Base-by-base conservation (phyloP, 1,140 invertebrate genomes). In the Doryteuthis pealeii region DNA sequence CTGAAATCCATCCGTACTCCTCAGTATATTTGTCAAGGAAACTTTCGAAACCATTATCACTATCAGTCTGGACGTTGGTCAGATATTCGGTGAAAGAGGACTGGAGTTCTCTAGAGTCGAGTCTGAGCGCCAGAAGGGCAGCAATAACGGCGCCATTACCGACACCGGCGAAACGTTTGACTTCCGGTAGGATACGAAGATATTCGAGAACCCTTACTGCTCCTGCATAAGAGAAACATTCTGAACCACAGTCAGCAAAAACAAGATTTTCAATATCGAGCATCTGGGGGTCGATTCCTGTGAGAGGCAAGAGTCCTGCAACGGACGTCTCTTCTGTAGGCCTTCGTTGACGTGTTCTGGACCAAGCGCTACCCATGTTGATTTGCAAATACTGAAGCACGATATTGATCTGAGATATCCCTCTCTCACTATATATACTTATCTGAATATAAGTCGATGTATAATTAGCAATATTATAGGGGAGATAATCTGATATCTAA, bases 161-260 rank as follows among this genome's bases (percentile, higher is more conserved):
- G 10, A 40, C 35, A 5, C 35, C 35, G 35, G 4, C 3, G 35
- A 40, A 40, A 40, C 35, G 35, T 40, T 40, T 40, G 35, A 40
- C 10, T 5, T 40, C 10, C 10, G 3, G 3, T 10, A 40, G 10
- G 35, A 40, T 40, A 40, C 35, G 4, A 40, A 40, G 3, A 3
- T 40, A 5, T 10, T 40, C 35, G 35, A 40, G 35, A 40, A 40
- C 4, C 10, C 35, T 40, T 40, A 40, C 35, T 3, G 35, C 35
- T 40, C 35, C 35, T 3, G 35, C 35, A 40, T 40, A 40, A 40
- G 35, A 40, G 35, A 40, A 3, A 4, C 81, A 78, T 71, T 82
- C 79, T 70, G 77, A 80, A 5, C 81, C 81, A 1, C 79, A 79
- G 1, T 77, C 79, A 62, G 79, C 81, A 65, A 82, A 79, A 28